Evolutionary conservation across 2,113 vertebrate genomes (phyloP), one percentile per base, ranked within the genome.

Genomic region (Leptobrachium leishanense): DNA sequence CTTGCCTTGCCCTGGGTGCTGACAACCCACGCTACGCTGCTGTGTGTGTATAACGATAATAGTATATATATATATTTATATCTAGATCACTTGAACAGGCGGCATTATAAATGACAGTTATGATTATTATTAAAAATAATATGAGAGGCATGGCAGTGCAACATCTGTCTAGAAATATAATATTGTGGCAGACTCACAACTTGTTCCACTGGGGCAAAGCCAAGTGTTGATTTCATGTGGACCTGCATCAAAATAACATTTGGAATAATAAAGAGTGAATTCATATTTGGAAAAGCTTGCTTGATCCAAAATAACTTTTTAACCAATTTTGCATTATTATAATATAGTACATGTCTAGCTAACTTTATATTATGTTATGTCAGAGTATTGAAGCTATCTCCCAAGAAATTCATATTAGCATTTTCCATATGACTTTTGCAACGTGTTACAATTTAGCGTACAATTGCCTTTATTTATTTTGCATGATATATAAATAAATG

Each of bases 81-180:
- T 66, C 64, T 67, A 67, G 74, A 68, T 55, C 15, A 53, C 39
- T 41, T 54, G 44, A 46, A 50, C 65, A 41, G 65, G 54, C 53
- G 62, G 46, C 31, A 66, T 8, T 0, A 55, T 42, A 66, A 54
- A 44, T 68, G 74, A 57, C 55, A 68, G 46, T 43, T 68, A 31
- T 68, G 54, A 68, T 50, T 50, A 68, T 68, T 13, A 12, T 43
- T 68, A 43, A 65, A 68, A 76, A 43, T 68, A 76, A 76, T 57
- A 55, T 10, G 40, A 62, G 50, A 62, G 20, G 41, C 54, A 62
- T 42, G 8, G 67, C 42, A 70, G 76, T 67, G 76, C 42, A 6
- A 71, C 54, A 70, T 50, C 43, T 78, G 43, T 71, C 76, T 43
- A 63, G 76, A 64, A 78, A 78, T n/a, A 15, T 64, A 71, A 78